Base-by-base conservation (phyloP, 2,888 invertebrate genomes). In the Molorchus minor region DNA sequence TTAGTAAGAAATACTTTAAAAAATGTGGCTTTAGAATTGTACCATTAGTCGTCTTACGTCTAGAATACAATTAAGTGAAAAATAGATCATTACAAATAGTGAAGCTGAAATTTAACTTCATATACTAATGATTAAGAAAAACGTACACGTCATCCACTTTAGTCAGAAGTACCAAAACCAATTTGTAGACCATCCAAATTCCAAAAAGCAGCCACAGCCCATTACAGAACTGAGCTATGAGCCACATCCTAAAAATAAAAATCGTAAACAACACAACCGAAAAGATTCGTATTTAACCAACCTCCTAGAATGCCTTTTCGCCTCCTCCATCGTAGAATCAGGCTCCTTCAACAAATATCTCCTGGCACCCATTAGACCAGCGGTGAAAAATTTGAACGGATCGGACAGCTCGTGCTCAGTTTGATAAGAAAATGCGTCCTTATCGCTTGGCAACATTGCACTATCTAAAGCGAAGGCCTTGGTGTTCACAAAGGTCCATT, bases 401-500 rank as follows among this genome's bases (percentile, higher is more conserved):
- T 90, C 84, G 0, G 88, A 71, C 12, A 56, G 49, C 21, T 49
- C 16, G 7, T 81, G 74, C 5, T 84, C 82, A 8, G 87, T 76
- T 3, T 86, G 83, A 43, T 61, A 90, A 56, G 84, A 84, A 72
- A 91, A 93, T 1, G 81, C 75, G 12, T 84, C 76, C 13, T 67
- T 61, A 45, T 69, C 69, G 10, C 30, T 52, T 12, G 62, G 52
- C 12, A 53, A n/a, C 15, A 69, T 15, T 0, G 77, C 72, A 0
- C 82, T 76, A 29, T 86, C 81, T n/a, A 91, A 79, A 0, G 73
- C 74, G 2, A 84, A 65, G 12, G 41, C n/a, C 67, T 90, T 90
- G 0, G 83, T 75, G 66, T 91, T 92, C 40, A 81, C 77, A 71
- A 94, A 94, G 0, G 81, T 81, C 96, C 96, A 97, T 65, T 91